Conservation (phyloP, 2,888 invertebrate genomes). For the Hypolimnas misippus region DNA sequence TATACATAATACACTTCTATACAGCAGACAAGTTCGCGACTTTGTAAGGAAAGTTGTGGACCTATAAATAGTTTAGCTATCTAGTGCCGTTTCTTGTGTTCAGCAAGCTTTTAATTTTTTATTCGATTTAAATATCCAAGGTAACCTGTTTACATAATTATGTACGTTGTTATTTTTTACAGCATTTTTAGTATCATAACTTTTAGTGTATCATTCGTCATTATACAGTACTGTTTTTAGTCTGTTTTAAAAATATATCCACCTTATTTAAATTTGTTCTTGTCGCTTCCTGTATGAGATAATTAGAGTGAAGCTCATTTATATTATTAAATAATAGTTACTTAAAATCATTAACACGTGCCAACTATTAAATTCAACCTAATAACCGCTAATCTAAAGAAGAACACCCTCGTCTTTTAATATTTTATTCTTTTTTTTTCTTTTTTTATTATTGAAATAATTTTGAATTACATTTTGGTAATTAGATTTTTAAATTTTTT, state of each 20-base stretch:
- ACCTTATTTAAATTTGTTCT: no score
- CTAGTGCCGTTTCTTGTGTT: slow-evolving; percentile 25
- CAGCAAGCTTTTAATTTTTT: slow-evolving; percentile 17
- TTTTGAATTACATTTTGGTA: background rate
- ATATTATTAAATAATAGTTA: no score
- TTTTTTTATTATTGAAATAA: background rate
- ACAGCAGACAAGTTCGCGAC: slow-evolving; percentile 32
- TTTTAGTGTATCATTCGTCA: no score
- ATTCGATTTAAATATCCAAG: background rate
- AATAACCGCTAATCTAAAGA: no score
- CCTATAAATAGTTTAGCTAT: slow-evolving; percentile 40
- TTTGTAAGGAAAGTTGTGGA: slow-evolving; percentile 43
- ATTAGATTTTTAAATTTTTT: background rate
- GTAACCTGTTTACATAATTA: background rate
- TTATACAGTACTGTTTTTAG: no score
- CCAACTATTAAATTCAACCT: no score
- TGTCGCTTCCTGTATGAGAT: no score
- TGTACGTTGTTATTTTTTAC: background rate
- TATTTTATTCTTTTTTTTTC: background rate
- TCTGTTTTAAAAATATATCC: no score
- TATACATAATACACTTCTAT: slow-evolving; percentile 18
- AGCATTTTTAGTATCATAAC: no score
- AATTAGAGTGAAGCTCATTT: no score
- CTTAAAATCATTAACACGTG: no score
- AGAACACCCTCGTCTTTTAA: no score